Evolutionary conservation across 2,888 invertebrate genomes (phyloP).

Genomic region (Lasiommata megera): DNA sequence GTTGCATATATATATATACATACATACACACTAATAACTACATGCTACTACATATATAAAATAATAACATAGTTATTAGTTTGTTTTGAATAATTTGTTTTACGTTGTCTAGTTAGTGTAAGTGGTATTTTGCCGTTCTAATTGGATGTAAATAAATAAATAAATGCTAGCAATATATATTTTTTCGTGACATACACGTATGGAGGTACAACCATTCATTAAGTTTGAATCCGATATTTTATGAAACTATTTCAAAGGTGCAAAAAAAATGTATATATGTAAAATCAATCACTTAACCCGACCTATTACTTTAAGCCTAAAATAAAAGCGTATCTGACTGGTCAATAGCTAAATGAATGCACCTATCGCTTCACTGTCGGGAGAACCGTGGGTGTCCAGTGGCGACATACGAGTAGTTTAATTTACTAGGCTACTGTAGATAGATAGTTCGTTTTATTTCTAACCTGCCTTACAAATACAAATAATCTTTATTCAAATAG

Average conservation of each 20-base stretch:
- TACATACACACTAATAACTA: too few species aligned
- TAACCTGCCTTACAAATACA: too few species aligned
- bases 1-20: too few species aligned
- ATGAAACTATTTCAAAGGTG: conserved; percentile 19
- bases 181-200: background rate
- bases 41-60: too few species aligned
- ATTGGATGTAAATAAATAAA: too few species aligned
- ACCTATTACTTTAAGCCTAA: conserved; percentile 29
- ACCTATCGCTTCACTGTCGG: conserved; percentile 2
- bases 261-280: conserved; percentile 13
- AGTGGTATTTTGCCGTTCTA: too few species aligned
- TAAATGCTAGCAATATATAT: too few species aligned
- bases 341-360: conserved; percentile 27
- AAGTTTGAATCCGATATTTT: background rate
- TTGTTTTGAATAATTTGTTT: too few species aligned
- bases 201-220: too few species aligned
- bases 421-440: background rate
- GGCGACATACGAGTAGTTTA: background rate
- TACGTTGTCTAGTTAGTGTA: too few species aligned
- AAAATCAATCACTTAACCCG: conserved; percentile 26
- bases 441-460: background rate
- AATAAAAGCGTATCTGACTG: conserved; percentile 25
- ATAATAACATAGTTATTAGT: too few species aligned
- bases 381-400: background rate
- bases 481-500: too few species aligned